Percentiles rank a stretch among this genome's conserved stretches.
phyloP scores from a whole-genome alignment of 2,113 vertebrate genomes.

The Miniopterus natalensis region DNA sequence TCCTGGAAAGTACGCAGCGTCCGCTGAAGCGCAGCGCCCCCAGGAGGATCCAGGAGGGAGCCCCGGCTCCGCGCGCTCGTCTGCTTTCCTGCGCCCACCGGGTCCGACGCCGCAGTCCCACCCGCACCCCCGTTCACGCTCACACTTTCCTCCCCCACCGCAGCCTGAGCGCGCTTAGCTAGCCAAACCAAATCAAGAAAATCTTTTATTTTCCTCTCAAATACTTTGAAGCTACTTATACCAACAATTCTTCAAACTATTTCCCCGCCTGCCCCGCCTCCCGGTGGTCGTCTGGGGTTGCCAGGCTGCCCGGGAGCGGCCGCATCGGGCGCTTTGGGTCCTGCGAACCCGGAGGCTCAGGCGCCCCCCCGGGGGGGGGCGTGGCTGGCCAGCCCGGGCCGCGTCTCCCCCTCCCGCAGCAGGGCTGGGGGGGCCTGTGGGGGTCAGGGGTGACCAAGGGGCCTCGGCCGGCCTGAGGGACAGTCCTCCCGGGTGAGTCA shows the following conservation, averaged over 20 bases:
- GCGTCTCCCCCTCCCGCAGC: background rate
- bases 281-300: background rate
- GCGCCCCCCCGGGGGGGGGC: background rate
- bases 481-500: background rate
- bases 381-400: background rate
- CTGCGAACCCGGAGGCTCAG: background rate
- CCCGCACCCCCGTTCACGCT: background rate
- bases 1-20: background rate
- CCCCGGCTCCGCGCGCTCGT: background rate
- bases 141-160: too few relatives aligned
- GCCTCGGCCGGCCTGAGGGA: too few relatives aligned
- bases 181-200: slow-evolving; percentile 4
- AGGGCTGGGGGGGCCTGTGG: background rate
- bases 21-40: fast-evolving
- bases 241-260: slow-evolving; percentile 38
- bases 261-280: background rate
- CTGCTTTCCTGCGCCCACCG: background rate
- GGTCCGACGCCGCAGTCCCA: background rate
- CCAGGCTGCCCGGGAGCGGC: background rate
- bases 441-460: background rate
- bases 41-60: background rate
- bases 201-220: slow-evolving; percentile 74
- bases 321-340: background rate
- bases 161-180: background rate
- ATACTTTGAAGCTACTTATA: slow-evolving; percentile 46